Evolutionary conservation across 2,797 vertebrate species (phyloP).

Genomic region (Pangasius mekongensis): DNA sequence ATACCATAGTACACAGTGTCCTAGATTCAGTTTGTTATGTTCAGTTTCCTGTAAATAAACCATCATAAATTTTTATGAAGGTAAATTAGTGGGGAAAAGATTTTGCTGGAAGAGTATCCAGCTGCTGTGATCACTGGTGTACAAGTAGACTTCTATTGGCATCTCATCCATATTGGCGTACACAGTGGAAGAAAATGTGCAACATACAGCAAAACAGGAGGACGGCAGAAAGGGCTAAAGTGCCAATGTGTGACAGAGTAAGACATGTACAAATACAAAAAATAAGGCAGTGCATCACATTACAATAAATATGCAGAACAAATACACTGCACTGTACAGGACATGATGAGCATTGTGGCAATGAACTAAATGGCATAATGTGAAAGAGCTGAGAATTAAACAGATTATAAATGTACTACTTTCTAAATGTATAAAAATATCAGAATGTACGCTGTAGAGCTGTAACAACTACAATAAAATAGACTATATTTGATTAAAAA

Average conservation of each 20-base stretch:
- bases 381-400: not conserved
- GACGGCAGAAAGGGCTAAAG: not conserved
- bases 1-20: not conserved
- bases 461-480: not conserved
- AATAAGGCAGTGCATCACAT: not conserved
- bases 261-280: not conserved
- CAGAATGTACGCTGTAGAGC: not conserved
- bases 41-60: not conserved
- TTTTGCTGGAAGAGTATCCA: not conserved
- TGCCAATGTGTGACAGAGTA: not conserved
- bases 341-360: not conserved
- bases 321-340: not conserved
- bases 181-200: not conserved
- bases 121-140: not conserved
- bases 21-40: slow-evolving; percentile 21
- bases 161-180: not conserved
- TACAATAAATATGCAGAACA: not conserved
- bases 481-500: not conserved
- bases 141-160: not conserved
- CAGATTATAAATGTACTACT: not conserved
- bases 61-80: not conserved
- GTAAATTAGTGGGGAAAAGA: not conserved
- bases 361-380: not conserved
- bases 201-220: not conserved
- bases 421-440: not conserved